Conservation (phyloP, 2,888 invertebrate species). For the Melangyna quadrimaculata region DNA sequence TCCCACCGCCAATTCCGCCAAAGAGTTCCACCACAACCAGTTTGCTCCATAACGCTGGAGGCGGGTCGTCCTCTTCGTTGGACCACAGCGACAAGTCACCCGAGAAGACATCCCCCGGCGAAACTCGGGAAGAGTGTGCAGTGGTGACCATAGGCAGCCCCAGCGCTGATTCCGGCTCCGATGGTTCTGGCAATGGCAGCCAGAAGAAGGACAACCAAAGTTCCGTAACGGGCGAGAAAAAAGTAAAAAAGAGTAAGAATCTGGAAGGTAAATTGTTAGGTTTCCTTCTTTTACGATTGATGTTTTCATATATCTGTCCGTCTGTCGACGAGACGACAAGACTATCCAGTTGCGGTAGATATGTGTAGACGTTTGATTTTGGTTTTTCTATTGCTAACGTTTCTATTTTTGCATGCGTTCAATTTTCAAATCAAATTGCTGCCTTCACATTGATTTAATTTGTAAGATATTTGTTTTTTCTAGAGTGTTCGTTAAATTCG, state of each 20-base stretch:
- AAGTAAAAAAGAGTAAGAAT: constrained; percentile 81
- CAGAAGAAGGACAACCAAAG: constrained; percentile 73
- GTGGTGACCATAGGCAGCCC: constrained; percentile 82
- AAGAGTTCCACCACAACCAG: constrained; percentile 76
- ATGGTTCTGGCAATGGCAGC: constrained; percentile 72
- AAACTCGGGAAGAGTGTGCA: constrained; percentile 75
- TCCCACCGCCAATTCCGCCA: constrained; percentile 78
- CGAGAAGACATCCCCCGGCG: constrained; percentile 80
- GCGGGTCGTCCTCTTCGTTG: constrained; percentile 77
- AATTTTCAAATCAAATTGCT: constrained; percentile 71
- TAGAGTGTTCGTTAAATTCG: constrained; percentile 67
- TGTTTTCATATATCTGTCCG: constrained; percentile 73
- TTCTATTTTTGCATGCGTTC: constrained; percentile 72
- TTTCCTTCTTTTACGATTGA: constrained; percentile 76
- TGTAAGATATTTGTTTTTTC: constrained; percentile 69
- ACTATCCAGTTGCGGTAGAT: constrained; percentile 40
- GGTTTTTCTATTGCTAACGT: constrained; percentile 72
- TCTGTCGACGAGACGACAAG: constrained; percentile 30
- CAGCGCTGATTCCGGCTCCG: constrained; percentile 73
- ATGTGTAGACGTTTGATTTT: constrained; percentile 73
- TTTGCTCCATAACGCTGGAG: constrained; percentile 77
- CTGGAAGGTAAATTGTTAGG: constrained; percentile 81
- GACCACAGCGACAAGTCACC: constrained; percentile 82
- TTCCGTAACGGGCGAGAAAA: constrained; percentile 79
- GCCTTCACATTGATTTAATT: constrained; percentile 72